These are phyloP conservation scores for Agriopis marginaria DNA, from an alignment of 2,888 invertebrate species.

Conservation along the genomic window DNA sequence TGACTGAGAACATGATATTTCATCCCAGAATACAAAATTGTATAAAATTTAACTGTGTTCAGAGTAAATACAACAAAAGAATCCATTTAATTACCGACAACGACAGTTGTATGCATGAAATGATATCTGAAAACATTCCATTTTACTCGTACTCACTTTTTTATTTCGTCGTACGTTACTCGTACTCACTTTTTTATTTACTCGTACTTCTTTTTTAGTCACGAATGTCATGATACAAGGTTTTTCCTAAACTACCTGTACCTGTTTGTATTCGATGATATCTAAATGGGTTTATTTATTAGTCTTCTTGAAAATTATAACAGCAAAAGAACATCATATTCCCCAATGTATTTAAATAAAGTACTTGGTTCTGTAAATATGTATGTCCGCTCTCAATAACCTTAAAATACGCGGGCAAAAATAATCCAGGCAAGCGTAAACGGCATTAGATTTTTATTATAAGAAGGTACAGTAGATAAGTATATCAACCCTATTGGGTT, in stretches of 20 bases:
- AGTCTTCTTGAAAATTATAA: too few relatives aligned
- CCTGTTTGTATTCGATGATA: too few relatives aligned
- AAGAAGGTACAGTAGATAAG: not conserved
- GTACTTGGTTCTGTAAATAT: constrained; percentile 19
- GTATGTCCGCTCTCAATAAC: constrained; percentile 14
- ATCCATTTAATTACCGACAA: not conserved
- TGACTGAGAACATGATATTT: constrained; percentile 52
- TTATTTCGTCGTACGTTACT: too few relatives aligned
- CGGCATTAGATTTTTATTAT: constrained; percentile 7
- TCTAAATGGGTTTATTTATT: too few relatives aligned
- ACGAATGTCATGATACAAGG: too few relatives aligned
- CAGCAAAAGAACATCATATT: not conserved
- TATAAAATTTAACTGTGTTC: constrained; percentile 73
- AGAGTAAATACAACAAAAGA: constrained; percentile 63
- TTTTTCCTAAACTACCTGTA: too few relatives aligned
- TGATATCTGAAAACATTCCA: too few relatives aligned
- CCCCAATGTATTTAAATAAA: not conserved
- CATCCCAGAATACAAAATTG: constrained; percentile 56
- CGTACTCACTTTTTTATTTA: too few relatives aligned
- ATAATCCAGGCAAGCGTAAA: not conserved
- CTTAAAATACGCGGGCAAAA: constrained; percentile 10
- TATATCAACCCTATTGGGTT: not conserved
- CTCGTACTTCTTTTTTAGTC: too few relatives aligned
- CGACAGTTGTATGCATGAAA: too few relatives aligned
- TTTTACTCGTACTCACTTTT: not conserved